Conservation (phyloP, 2,113 vertebrate genomes). For the Coptodon rendalli region DNA sequence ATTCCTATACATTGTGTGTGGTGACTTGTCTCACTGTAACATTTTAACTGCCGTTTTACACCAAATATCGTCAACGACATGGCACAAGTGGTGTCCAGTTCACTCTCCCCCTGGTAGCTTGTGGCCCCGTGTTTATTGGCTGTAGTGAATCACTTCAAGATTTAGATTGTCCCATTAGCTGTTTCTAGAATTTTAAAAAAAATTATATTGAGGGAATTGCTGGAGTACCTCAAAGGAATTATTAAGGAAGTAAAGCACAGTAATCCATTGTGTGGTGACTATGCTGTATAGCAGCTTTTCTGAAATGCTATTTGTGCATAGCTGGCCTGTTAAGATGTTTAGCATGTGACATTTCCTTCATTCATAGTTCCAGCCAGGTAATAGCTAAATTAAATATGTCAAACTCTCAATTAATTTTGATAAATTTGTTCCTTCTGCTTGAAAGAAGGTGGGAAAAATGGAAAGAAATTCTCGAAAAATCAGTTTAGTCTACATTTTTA, state of each 20-base stretch:
- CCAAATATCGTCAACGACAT: not conserved
- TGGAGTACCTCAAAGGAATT: not conserved
- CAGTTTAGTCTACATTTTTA: not conserved
- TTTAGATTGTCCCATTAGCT: not conserved
- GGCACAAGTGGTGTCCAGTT: constrained; percentile 21
- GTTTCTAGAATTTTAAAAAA: not conserved
- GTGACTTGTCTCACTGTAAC: constrained; percentile 6
- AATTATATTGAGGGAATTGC: not conserved
- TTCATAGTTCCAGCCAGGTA: not conserved
- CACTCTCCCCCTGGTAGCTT: not conserved
- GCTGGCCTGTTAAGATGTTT: not conserved
- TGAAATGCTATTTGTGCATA: not conserved
- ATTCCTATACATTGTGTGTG: not conserved
- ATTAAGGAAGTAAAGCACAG: not conserved
- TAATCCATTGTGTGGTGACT: not conserved
- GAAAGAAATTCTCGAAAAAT: not conserved
- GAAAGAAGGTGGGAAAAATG: not conserved
- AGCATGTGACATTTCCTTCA: not conserved
- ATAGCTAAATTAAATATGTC: not conserved
- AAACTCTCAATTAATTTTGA: not conserved
- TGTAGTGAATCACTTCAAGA: not conserved
- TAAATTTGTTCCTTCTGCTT: not conserved
- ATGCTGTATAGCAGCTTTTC: not conserved
- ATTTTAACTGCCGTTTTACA: constrained; percentile 8
- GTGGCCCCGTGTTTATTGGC: not conserved